These are phyloP conservation scores for Cochlearius cochlearius DNA, from an alignment of 2,113 vertebrate species.

Conservation along the genomic window DNA sequence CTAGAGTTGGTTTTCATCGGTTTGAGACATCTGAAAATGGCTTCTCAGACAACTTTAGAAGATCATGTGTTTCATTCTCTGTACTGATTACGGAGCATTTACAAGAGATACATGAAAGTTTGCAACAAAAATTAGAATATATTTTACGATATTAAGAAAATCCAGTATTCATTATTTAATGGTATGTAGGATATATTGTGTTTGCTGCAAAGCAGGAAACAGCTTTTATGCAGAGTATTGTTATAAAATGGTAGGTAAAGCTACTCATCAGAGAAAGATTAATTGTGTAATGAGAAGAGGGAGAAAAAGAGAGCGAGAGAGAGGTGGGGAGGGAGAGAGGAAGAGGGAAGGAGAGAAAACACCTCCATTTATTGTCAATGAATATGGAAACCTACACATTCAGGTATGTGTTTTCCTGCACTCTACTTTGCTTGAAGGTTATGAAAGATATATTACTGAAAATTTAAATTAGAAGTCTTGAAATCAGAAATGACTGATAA, in stretches of 20 bases:
- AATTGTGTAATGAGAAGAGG: not conserved
- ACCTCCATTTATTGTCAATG: not conserved
- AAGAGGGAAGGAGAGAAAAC: not conserved
- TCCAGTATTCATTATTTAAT: not conserved
- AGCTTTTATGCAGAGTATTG: not conserved
- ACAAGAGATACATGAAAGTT: not conserved
- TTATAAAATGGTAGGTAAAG: not conserved
- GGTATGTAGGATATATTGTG: not conserved
- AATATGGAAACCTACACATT: not conserved
- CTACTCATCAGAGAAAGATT: not conserved
- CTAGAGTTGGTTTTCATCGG: not conserved
- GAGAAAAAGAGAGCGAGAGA: not conserved
- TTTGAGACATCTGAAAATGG: not conserved
- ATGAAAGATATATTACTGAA: not conserved
- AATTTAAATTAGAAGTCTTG: not conserved
- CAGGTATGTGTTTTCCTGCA: not conserved
- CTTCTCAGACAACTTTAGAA: not conserved
- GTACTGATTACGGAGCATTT: not conserved
- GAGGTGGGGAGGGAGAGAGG: not conserved
- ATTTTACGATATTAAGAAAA: not conserved
- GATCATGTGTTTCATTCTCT: not conserved
- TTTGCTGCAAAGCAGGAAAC: not conserved
- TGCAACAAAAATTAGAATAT: not conserved
- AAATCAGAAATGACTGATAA: not conserved
- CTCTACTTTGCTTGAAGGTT: not conserved